phyloP scores from a whole-genome alignment of 2,797 vertebrate genomes.

The Petrocephalus sullivani region DNA sequence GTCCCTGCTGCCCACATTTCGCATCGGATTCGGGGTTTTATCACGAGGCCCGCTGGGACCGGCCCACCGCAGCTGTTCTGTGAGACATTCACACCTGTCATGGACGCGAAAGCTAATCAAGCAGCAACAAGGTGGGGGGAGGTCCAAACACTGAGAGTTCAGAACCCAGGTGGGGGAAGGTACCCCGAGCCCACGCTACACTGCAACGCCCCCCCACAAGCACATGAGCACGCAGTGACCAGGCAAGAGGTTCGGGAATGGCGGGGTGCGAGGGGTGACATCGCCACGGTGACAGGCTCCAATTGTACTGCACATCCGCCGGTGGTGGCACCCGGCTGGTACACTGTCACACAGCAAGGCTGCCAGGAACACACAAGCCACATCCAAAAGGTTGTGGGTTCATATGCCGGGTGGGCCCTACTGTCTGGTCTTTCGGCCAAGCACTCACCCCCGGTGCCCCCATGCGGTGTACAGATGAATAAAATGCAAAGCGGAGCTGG shows the following conservation, averaged over 20 bases:
- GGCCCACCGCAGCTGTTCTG: constrained; percentile 26
- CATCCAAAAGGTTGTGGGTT: not conserved
- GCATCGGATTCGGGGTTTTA: constrained; percentile 48
- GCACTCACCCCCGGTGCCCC: not conserved
- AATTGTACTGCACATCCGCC: not conserved
- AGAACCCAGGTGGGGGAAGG: not conserved
- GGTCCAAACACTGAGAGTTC: too few species aligned
- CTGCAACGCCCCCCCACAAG: not conserved
- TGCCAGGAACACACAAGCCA: not conserved
- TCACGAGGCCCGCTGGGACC: constrained; percentile 42
- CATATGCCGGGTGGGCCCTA: not conserved
- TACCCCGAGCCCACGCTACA: not conserved
- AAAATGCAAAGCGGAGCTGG: not conserved
- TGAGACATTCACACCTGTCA: constrained; percentile 49
- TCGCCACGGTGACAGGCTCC: not conserved
- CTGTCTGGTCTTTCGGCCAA: not conserved
- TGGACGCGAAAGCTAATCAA: constrained; percentile 25
- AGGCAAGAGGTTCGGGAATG: not conserved
- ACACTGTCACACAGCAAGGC: not conserved
- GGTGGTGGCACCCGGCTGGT: not conserved
- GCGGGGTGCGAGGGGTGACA: not conserved
- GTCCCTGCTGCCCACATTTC: constrained; percentile 32
- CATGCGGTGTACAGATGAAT: not conserved
- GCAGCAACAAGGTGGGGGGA: not conserved
- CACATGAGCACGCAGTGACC: not conserved